Conservation (phyloP, 2,113 vertebrate genomes). For the Axis porcinus region DNA sequence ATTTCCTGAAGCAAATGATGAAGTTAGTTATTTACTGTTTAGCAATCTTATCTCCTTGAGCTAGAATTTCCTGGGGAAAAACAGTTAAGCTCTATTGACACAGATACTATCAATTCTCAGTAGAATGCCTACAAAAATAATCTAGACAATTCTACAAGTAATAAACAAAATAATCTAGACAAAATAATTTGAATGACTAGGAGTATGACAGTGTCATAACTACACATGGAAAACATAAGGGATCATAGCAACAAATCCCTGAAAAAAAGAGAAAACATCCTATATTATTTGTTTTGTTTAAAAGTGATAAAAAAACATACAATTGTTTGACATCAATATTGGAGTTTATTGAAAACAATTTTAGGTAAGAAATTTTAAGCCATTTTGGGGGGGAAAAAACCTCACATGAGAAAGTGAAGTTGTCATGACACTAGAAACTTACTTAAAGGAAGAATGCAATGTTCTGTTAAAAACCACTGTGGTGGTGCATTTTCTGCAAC, state of each 20-base stretch:
- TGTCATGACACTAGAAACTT: neutral
- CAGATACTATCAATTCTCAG: neutral
- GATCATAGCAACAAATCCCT: neutral
- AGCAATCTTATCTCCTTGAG: slow-evolving; percentile 20
- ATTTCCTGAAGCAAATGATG: slow-evolving; percentile 17
- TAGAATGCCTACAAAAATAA: neutral
- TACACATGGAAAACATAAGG: neutral
- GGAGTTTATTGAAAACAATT: neutral
- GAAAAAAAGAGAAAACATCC: neutral
- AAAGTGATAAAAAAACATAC: neutral
- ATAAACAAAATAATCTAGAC: neutral
- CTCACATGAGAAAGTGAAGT: neutral
- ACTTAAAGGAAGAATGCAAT: neutral
- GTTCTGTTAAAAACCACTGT: neutral
- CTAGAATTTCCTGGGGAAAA: neutral
- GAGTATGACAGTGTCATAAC: neutral
- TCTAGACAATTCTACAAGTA: neutral
- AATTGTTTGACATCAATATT: neutral
- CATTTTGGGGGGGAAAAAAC: neutral
- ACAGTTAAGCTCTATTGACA: neutral
- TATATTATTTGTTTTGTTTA: neutral
- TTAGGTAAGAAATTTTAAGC: neutral
- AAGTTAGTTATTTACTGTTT: neutral
- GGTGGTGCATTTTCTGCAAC: neutral
- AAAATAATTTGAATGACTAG: slow-evolving; percentile 1